Evolutionary conservation across 2,797 vertebrate species (phyloP), one percentile per base, ranked within the genome.

Genomic region (Malurus splendens): DNA sequence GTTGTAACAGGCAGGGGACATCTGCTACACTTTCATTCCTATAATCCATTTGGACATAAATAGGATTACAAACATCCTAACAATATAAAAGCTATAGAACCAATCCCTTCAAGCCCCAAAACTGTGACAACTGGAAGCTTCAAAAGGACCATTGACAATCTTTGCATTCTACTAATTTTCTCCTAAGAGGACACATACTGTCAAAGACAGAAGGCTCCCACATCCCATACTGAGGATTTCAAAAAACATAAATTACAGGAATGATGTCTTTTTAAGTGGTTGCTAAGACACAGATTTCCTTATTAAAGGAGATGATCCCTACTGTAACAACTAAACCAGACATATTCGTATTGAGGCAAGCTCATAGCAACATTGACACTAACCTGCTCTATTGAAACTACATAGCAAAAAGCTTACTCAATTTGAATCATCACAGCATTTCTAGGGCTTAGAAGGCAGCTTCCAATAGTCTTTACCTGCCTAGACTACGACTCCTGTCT

Each of bases 11-110:
- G 55, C 73, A 89, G 20, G 32, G 66, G 66, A 93, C 90, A 89
- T 87, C 73, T 89, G 93, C 76, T 93, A 59, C 85, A 92, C 93
- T 95, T 95, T 93, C 85, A 68, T 94, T 94, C 73, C 82, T 87
- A 81, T 89, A 95, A 95, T 82, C 92, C 59, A 93, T 93, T 90
- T 81, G 90, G 82, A 85, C 82, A 33, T 75, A 93, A 90, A 93
- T 42, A 92, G 90, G 92, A 95, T 93, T 95, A 93, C 87, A 83
- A 92, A 89, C 89, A 90, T 55, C 44, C 85, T 89, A 90, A 81
- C 92, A 83, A 87, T 65, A 89, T 67, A 85, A 92, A 91, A 83
- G 79, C 89, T 81, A 89, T 7, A 80, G 47, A 89, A 85, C 52
- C 76, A 93, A 92, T 80, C 65, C 47, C 66, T 82, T 87, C 64